These are phyloP conservation scores for Heliornis fulica DNA, from an alignment of 2,113 vertebrate species.

Conservation along the genomic window DNA sequence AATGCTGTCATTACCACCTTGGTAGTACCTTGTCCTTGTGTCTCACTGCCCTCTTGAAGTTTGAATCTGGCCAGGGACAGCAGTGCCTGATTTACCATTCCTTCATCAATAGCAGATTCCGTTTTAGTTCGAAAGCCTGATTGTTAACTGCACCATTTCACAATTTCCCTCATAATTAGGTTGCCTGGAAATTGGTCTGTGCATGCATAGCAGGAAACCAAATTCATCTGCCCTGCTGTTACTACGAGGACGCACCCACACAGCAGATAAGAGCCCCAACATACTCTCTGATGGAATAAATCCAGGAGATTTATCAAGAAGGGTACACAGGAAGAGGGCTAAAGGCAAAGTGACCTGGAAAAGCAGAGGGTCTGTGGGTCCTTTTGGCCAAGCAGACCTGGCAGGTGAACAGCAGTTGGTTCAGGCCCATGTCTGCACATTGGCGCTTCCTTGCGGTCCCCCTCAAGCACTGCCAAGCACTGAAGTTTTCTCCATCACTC, in stretches of 20 bases:
- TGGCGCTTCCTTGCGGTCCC: accelerated
- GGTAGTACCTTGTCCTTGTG: background rate
- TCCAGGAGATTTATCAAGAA: background rate
- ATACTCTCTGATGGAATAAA: background rate
- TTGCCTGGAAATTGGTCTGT: constrained; percentile 1
- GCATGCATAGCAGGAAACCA: background rate
- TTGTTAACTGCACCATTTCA: background rate
- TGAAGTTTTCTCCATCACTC: background rate
- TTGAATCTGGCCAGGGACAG: background rate
- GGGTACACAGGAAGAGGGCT: accelerated
- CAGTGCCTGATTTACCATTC: background rate
- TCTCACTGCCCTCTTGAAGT: background rate
- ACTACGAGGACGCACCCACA: background rate
- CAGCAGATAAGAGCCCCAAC: background rate
- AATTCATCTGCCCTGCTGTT: constrained; percentile 4
- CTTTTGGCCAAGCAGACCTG: background rate
- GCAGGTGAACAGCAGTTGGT: accelerated
- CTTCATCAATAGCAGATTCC: background rate
- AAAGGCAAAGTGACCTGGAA: background rate
- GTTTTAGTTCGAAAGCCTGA: background rate
- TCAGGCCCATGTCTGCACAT: background rate
- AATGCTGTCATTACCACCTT: background rate
- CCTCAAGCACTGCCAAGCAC: background rate
- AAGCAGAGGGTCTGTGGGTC: background rate
- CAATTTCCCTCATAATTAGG: background rate